Evolutionary conservation across 2,113 vertebrate species (phyloP), one percentile per base, ranked within the genome.

Genomic region (Barbus barbus): DNA sequence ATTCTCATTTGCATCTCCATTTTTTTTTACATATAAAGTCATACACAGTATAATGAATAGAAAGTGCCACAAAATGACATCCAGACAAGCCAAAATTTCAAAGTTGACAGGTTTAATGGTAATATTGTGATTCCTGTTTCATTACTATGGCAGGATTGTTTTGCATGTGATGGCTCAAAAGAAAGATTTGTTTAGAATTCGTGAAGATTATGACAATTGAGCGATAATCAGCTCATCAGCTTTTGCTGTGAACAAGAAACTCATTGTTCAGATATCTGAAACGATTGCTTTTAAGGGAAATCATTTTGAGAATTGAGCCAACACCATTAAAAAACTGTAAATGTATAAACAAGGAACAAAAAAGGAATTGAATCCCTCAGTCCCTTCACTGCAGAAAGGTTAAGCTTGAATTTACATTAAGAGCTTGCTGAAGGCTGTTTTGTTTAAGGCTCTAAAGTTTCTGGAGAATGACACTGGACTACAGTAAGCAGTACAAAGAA

Each of bases 401-500:
- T 36, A 46, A 13, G 1, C 58, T 44, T 80, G 36, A 65, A 80
- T 61, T 80, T 44, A 79, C 53, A 46, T 65, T 18, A 46, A 16
- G n/a, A 58, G 31, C 53, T 78, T 78, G 58, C 24, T 22, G 38
- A 24, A 4, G 78, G 58, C 38, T 80, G 78, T 63, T 44, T 61
- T 61, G 13, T 46, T 46, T 26, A 63, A 63, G 38, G 6, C 60
- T 80, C 16, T 16, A 2, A 24, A 28, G 38, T 60, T 60, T 80
- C 78, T 65, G 63, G 60, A 80, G 78, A 65, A 63, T 46, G 36
- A 20, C 56, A 44, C 38, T 28, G 8, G 76, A 56, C 33, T 41
- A 60, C 33, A 58, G 18, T 41, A 26, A 63, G 24, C 76, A 41
- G n/a, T 31, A 24, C 8, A 58, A 22, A 8, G 56, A 36, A n/a